Evolutionary conservation across 2,113 vertebrate genomes (phyloP), one percentile per base, ranked within the genome.

Genomic region (Dascyllus trimaculatus): DNA sequence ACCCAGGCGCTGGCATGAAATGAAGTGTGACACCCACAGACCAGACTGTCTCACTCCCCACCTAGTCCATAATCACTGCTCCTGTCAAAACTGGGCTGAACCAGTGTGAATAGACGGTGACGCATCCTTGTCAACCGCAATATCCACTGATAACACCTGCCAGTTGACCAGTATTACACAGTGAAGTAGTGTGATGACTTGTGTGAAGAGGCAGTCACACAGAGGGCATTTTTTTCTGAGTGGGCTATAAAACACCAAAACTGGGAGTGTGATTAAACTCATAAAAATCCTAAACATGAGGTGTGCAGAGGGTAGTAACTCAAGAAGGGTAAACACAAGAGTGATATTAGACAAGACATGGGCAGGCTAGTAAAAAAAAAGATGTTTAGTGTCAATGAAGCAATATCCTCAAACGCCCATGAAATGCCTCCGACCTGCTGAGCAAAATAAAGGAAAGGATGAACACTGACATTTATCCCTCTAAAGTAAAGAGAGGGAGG

Each of bases 401-500:
- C 19, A 56, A 21, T 9, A 68, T 21, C 26, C 26, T 70, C 17
- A 76, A 66, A 75, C n/a, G 24, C 32, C 25, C 32, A n/a, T 82
- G 75, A 83, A 88, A 85, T 74, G 79, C 26, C 64, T 84, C 81
- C 8, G 46, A 60, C 84, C 87, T 57, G 71, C 82, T 82, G 82
- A 43, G 88, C 52, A 64, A 72, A 57, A 85, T 75, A 86, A 85
- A 85, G 62, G 38, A 48, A 26, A 67, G 78, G 82, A 83, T 80
- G 72, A 73, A 71, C 19, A 2, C 2, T 91, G 91, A 89, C 91
- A 91, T 91, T 93, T 89, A 85, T 63, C 45, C 66, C 32, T 83
- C 51, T 29, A 43, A 74, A 89, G 62, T 57, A 25, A 6, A 66
- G 68, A 68, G 70, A 22, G 52, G 69, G 21, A 22, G 65, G 68